Evolutionary conservation across 1,140 invertebrate species (phyloP).

Genomic region (Arctopsyche grandis): DNA sequence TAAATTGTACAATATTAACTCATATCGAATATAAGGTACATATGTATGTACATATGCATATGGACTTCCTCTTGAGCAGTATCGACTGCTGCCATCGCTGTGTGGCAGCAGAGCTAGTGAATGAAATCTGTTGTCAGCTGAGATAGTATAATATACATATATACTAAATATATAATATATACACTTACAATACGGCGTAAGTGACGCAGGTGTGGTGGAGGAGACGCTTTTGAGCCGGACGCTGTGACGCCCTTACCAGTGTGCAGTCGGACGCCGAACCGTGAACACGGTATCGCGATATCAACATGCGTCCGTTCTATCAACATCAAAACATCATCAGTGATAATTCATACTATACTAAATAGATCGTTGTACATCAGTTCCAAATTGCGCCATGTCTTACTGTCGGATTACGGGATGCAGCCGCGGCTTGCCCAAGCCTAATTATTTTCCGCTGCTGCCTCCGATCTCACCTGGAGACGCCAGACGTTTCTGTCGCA

Average conservation of each 20-base stretch:
- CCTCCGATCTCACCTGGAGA: constrained; percentile 84
- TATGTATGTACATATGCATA: too few relatives aligned
- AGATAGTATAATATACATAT: too few relatives aligned
- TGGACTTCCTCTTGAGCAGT: too few relatives aligned
- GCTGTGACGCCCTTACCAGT: constrained; percentile 18
- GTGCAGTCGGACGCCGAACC: constrained; percentile 12
- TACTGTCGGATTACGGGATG: constrained; percentile 85
- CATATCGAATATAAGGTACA: too few relatives aligned
- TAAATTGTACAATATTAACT: too few relatives aligned
- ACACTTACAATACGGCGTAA: too few relatives aligned
- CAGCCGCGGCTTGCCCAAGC: constrained; percentile 81
- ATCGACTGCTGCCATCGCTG: too few relatives aligned
- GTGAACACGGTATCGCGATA: constrained; percentile 17
- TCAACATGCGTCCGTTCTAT: not conserved
- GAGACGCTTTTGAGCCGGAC: not conserved
- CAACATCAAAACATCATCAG: not conserved
- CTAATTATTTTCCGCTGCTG: constrained; percentile 84
- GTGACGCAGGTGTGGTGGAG: not conserved
- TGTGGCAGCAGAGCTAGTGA: too few relatives aligned
- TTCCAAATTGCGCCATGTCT: constrained; percentile 64
- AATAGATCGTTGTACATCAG: not conserved
- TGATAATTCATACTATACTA: not conserved
- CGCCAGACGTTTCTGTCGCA: constrained; percentile 80
- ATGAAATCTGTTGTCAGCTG: too few relatives aligned
- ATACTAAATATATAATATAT: too few relatives aligned